Base-by-base conservation (phyloP, 2,797 vertebrate genomes). In the Poeciliopsis infans region DNA sequence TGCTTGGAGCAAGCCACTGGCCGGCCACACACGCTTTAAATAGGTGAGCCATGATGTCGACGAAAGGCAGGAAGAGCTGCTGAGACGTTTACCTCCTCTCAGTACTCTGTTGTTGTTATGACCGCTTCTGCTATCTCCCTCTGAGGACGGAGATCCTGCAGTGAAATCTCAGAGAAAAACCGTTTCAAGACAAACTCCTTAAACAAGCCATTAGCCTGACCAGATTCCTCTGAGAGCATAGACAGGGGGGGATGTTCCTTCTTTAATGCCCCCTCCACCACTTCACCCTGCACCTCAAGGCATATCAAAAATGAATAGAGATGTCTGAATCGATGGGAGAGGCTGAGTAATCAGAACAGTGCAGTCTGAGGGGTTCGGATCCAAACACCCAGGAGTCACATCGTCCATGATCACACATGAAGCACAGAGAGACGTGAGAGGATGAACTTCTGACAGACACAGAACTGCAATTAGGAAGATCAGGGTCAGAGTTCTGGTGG, bases 271-370 rank as follows among this genome's bases (percentile, higher is more conserved):
- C 86, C 90, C 81, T 91, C 85, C 89, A 79, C 90, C 78, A 85
- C 78, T 8, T 51, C 49, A 51, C 49, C 49, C 49, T 23, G 49
- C 28, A 89, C 93, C 94, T 87, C 74, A 2, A 90, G 95, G 93
- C 90, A 94, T 89, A 95, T 94, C 72, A 96, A 96, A 96, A 95
- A 96, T 94, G 94, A 94, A 95, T 96, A 93, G 93, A 91, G 72
- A 90, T 25, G 61, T 82, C 79, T 88, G 84, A 84, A 96, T 95
- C 90, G 94, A 94, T 95, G 79, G 41, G 86, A 91, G 86, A 73
- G 87, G 86, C 88, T 31, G 70, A 92, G 87, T 92, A 96, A 96
- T 96, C 95, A 95, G 88, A 96, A 91, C 91, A 78, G 1, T 85
- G 88, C 86, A 95, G 94, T 96, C 88, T 89, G 64, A 59, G 39